phyloP scores from a whole-genome alignment of 2,888 invertebrate genomes.

The Ferdinandea cuprea region DNA sequence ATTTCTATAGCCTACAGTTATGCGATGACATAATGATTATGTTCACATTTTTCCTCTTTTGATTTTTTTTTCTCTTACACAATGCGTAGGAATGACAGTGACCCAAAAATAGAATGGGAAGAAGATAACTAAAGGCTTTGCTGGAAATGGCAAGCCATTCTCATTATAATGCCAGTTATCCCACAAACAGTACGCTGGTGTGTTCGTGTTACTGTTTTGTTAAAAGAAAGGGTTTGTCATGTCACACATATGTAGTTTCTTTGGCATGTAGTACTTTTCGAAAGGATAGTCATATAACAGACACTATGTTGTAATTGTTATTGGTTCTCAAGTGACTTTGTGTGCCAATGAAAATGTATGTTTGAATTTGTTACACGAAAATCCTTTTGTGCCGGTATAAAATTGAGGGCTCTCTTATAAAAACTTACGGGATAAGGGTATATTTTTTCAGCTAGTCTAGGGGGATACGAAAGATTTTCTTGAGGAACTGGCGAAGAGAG shows the following conservation, averaged over 20 bases:
- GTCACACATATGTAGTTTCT: background rate
- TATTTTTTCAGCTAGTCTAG: conserved; percentile 7
- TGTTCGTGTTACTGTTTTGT: conserved; percentile 18
- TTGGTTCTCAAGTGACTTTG: conserved; percentile 38
- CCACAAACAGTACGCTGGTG: conserved; percentile 29
- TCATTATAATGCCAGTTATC: conserved; percentile 54
- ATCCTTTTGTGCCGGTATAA: conserved; percentile 23
- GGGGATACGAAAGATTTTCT: no score
- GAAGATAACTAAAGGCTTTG: conserved; percentile 64
- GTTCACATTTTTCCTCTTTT: conserved; percentile 49
- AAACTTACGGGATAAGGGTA: conserved; percentile 37
- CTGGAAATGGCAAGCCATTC: conserved; percentile 62
- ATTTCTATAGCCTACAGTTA: conserved; percentile 62
- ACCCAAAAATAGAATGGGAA: conserved; percentile 60
- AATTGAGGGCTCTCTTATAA: conserved; percentile 33
- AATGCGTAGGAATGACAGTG: conserved; percentile 69
- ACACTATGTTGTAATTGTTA: conserved; percentile 31
- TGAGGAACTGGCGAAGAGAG: no score
- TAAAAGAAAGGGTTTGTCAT: conserved; percentile 30
- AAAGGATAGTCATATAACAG: conserved; percentile 7
- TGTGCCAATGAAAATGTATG: conserved; percentile 23
- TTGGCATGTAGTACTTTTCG: no score
- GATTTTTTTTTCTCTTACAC: conserved; percentile 31
- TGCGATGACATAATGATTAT: conserved; percentile 71
- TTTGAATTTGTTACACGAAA: conserved; percentile 2